A percentile compares a stretch with the other conserved stretches of the same genome.
These are phyloP conservation scores for Scaptomyza tumidula DNA, from an alignment of 2,888 invertebrate species.

Conservation along the genomic window DNA sequence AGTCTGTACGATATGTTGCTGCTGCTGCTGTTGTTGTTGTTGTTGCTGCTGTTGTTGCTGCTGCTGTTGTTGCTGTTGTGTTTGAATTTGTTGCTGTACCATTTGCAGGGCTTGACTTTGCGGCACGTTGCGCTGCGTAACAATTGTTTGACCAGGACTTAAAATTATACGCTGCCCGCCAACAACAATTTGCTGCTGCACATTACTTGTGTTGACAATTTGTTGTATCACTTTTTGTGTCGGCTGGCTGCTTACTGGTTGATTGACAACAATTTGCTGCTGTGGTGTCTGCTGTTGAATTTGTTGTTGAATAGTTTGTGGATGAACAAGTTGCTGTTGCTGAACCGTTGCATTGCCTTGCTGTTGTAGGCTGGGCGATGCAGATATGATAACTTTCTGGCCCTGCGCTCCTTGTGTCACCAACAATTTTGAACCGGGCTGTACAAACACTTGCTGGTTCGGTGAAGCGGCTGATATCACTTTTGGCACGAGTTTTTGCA, in stretches of 20 bases:
- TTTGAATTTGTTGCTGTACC: slow-evolving; percentile 73
- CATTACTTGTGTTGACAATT: slow-evolving; percentile 84
- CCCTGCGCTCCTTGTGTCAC: slow-evolving; percentile 83
- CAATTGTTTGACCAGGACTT: slow-evolving; percentile 84
- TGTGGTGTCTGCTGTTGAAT: slow-evolving; percentile 47
- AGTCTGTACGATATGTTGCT: slow-evolving; percentile 72
- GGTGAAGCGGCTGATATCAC: slow-evolving; percentile 51
- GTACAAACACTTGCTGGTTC: slow-evolving; percentile 82
- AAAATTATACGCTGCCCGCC: slow-evolving; percentile 84
- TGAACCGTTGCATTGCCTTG: slow-evolving; percentile 54
- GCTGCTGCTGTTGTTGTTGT: slow-evolving; percentile 20
- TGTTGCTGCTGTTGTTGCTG: slow-evolving; percentile 54
- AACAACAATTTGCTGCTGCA: slow-evolving; percentile 84
- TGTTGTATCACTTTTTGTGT: slow-evolving; percentile 84
- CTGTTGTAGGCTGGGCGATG: slow-evolving; percentile 63
- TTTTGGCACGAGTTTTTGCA: slow-evolving; percentile 72
- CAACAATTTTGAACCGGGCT: slow-evolving; percentile 82
- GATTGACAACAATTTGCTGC: slow-evolving; percentile 73
- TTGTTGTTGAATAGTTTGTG: slow-evolving; percentile 61
- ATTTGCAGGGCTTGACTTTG: slow-evolving; percentile 78
- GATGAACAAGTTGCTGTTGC: slow-evolving; percentile 72
- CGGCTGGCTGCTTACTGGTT: slow-evolving; percentile 52
- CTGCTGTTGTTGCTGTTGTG: slow-evolving; percentile 45
- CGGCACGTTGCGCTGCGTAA: slow-evolving; percentile 82
- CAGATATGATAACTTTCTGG: slow-evolving; percentile 84